Percentiles rank a stretch among this genome's conserved stretches.
Conservation (phyloP, 2,888 invertebrate genomes). For the Drosophila cracens region DNA sequence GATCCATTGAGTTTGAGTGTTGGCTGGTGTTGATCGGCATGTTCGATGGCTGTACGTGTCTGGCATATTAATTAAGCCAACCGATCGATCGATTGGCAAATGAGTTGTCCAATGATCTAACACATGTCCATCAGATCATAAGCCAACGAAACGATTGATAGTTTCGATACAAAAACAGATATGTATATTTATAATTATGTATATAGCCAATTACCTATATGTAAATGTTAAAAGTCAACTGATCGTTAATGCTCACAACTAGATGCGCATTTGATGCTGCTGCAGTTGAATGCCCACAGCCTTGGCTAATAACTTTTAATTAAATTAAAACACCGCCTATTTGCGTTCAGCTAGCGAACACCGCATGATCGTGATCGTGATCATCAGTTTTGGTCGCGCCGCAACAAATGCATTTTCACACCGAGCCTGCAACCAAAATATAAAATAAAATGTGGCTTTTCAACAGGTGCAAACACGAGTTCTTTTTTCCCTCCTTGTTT, state of each 20-base stretch:
- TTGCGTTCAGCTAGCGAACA: conserved; percentile 58
- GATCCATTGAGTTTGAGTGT: conserved; percentile 32
- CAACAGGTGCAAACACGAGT: conserved; percentile 67
- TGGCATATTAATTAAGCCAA: conserved; percentile 69
- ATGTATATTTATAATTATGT: conserved; percentile 14
- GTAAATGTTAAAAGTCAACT: conserved; percentile 49
- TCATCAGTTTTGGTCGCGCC: conserved; percentile 59
- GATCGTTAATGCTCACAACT: conserved; percentile 44
- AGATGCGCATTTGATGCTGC: conserved; percentile 16
- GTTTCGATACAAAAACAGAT: neutral
- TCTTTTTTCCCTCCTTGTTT: neutral
- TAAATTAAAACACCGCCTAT: conserved; percentile 80
- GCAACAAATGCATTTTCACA: conserved; percentile 75
- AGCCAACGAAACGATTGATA: conserved; percentile 32
- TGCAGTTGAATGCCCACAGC: conserved; percentile 50
- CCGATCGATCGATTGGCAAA: conserved; percentile 49
- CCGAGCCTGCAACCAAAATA: conserved; percentile 30
- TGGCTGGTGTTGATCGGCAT: conserved; percentile 73
- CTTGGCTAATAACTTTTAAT: conserved; percentile 78
- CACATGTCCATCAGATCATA: conserved; percentile 76
- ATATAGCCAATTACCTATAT: conserved; percentile 69
- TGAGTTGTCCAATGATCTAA: conserved; percentile 76
- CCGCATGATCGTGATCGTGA: conserved; percentile 58
- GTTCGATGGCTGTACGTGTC: conserved; percentile 74
- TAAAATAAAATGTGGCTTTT: conserved; percentile 17